Evolutionary conservation across 2,797 vertebrate species (phyloP), one percentile per base, ranked within the genome.

Genomic region (Sebastes diploproa): DNA sequence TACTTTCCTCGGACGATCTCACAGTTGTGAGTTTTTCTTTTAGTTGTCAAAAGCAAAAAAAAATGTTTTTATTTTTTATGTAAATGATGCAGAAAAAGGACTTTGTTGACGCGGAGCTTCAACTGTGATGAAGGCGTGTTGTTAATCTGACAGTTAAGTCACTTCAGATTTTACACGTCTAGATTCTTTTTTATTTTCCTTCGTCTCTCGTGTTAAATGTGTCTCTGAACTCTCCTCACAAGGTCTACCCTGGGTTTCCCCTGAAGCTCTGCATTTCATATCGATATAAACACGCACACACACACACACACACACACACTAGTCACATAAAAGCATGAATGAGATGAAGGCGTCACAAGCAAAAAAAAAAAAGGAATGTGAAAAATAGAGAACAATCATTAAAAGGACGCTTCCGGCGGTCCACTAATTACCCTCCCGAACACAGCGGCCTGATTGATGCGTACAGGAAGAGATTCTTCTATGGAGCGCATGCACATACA

Each of bases 381-480:
- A 82, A 90, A 91, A 87, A 86, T 50, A 83, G 75, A 84, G 81
- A 91, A 92, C 89, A 93, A 91, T 93, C 86, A 91, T 78, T 82
- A 88, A 93, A 85, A 84, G 85, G 81, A 86, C 72, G 91, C 90
- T 89, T 79, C 79, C 70, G 72, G 89, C 90, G 54, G 88, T 80
- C 84, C 85, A 79, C 90, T 93, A 94, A 95, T 95, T 95, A 95
- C 88, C 87, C 86, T 89, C 83, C 84, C 87, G 92, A 92, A 93
- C 86, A 90, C 85, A 90, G 71, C 67, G 62, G 69, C 62, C 86
- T 90, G 92, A 94, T 92, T 93, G 94, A 95, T 95, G 87, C 92
- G 74, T 61, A 70, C 82, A 72, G 70, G 76, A 91, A 85, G 85
- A 90, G 79, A 86, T 79, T 75, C 81, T 68, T 82, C 64, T 85